phyloP scores from a whole-genome alignment of 2,888 invertebrate species.

The Rhyacophila evoluta region DNA sequence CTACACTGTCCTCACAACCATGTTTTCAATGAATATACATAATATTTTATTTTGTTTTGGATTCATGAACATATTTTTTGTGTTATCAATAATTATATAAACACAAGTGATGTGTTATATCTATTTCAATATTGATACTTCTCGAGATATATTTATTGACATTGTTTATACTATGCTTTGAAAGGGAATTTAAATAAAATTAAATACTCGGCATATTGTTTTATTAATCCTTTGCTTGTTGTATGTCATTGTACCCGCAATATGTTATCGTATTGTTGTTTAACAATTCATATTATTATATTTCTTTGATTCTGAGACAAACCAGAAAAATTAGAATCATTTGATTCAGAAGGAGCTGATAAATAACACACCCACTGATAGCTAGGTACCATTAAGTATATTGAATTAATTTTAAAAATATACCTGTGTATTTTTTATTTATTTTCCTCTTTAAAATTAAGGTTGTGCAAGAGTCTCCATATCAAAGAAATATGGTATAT shows the following conservation, averaged over 20 bases:
- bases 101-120: constrained; percentile 1
- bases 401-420: too few relatives aligned
- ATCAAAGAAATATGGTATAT: too few relatives aligned
- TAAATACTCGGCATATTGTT: background rate
- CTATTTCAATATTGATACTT: background rate
- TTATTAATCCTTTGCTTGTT: background rate
- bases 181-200: constrained; percentile 2
- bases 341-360: too few relatives aligned
- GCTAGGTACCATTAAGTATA: too few relatives aligned
- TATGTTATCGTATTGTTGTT: background rate
- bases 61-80: background rate
- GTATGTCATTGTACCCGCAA: background rate
- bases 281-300: background rate
- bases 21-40: background rate
- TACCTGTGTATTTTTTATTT: too few relatives aligned
- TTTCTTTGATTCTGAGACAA: too few relatives aligned
- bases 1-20: background rate
- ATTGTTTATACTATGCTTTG: background rate
- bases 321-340: too few relatives aligned
- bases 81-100: background rate
- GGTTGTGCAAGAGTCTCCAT: too few relatives aligned
- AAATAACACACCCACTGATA: too few relatives aligned
- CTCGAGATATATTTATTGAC: background rate
- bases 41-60: background rate
- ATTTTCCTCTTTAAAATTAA: too few relatives aligned